Base-by-base conservation (phyloP, 2,888 invertebrate species). In the Drosophila formosana region DNA sequence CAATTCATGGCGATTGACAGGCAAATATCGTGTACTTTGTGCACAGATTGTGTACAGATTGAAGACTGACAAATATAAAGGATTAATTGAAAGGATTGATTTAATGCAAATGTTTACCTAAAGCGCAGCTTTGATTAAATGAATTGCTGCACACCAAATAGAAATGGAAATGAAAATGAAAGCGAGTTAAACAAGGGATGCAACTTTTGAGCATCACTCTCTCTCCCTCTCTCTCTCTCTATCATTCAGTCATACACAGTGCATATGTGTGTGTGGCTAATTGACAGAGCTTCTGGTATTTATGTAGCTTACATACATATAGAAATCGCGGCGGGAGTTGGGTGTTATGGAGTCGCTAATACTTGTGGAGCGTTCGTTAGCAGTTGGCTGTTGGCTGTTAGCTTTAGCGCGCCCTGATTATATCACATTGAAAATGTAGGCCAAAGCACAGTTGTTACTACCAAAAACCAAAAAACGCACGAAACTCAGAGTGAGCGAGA, bases 391-490 rank as follows among this genome's bases (percentile, higher is more conserved):
- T 82, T 67, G 56, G 78, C 73, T 68, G 79, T 79, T 82, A 72
- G 77, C 82, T 82, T 82, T 72, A 73, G 85, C 72, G 79, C 89
- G 89, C 66, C 86, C 89, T 77, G 86, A 88, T 86, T 86, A 86
- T 86, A 86, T 88, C 86, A 86, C 87, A 84, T 71, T 75, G 66
- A 57, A 78, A 89, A 89, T 89, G 87, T 86, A 86, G 86, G 86
- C 87, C 86, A 86, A 86, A 86, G 89, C 89, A 85, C 80, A 76
- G 67, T 66, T 85, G 74, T 82, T 82, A 80, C 66, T 70, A 70
- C 49, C 60, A 46, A 55, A 68, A 37, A 37, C 4, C 37, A 37
- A 37, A 30, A 30, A 43, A 28, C 9, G 34, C 9, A 34, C 26
- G 32, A 37, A 8, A 13, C 37, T 28, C 9, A 39, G 41, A 18